Conservation (phyloP, 2,888 invertebrate genomes). For the Ophraella communa region DNA sequence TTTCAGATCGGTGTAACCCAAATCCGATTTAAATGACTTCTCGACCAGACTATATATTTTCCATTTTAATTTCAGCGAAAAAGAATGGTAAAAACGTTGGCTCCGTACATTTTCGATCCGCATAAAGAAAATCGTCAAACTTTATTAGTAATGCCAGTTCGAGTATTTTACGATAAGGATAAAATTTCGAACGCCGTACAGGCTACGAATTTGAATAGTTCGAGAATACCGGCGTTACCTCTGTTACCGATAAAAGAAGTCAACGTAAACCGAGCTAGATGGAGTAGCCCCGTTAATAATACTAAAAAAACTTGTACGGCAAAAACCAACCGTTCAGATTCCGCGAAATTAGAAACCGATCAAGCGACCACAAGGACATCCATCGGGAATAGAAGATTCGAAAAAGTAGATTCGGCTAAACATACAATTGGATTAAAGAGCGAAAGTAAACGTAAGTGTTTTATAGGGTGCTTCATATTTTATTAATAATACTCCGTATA, state of each 20-base stretch:
- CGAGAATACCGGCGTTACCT: background rate
- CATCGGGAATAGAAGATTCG: background rate
- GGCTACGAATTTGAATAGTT: background rate
- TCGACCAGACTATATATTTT: no score
- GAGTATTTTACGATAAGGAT: conserved; percentile 45
- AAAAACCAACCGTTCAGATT: background rate
- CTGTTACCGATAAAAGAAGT: conserved; percentile 36
- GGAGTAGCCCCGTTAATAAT: conserved; percentile 12
- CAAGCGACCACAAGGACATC: background rate
- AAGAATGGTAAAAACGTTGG: conserved; percentile 25
- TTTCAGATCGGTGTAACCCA: no score
- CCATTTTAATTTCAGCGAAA: background rate
- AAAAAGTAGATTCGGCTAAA: background rate
- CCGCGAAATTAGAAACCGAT: background rate
- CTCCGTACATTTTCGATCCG: conserved; percentile 37
- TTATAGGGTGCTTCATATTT: no score
- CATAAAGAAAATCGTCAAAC: conserved; percentile 22
- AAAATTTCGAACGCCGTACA: background rate
- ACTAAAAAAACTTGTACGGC: background rate
- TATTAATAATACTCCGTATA: no score
- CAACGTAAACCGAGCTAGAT: conserved; percentile 36
- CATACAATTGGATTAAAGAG: background rate
- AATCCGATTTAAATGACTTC: no score
- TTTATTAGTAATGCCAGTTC: conserved; percentile 48
- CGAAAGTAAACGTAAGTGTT: background rate